These are phyloP conservation scores for Vulpes ferrilata DNA, from an alignment of 2,113 vertebrate species.

Conservation along the genomic window DNA sequence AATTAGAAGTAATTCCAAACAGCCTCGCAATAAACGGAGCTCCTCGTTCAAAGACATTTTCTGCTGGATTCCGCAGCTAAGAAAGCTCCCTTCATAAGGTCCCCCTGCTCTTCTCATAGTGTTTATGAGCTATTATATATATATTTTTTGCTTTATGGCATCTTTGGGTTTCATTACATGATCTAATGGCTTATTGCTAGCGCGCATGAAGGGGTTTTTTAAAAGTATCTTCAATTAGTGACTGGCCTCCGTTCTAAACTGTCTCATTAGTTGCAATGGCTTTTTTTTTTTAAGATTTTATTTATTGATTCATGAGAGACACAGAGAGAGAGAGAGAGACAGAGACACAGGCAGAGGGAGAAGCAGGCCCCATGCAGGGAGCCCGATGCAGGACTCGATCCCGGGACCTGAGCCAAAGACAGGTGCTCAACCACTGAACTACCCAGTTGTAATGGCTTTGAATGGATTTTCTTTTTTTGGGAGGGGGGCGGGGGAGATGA, in stretches of 20 bases:
- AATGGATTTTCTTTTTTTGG: not conserved
- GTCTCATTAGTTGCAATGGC: not conserved
- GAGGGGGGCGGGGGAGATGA: too few relatives aligned
- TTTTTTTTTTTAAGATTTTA: not conserved
- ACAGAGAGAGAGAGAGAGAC: too few relatives aligned
- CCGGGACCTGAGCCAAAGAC: too few relatives aligned
- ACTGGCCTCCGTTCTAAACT: not conserved
- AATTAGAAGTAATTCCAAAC: rapidly evolving
- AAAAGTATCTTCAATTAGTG: not conserved
- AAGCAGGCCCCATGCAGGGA: too few relatives aligned
- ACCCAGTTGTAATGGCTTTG: not conserved
- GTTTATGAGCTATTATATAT: rapidly evolving
- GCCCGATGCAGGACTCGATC: too few relatives aligned
- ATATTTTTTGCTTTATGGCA: not conserved
- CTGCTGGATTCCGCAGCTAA: not conserved
- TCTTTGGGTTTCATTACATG: not conserved
- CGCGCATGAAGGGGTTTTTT: rapidly evolving
- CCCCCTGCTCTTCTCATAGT: rapidly evolving
- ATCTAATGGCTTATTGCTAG: not conserved
- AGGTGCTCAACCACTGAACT: too few relatives aligned
- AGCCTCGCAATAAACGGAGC: not conserved
- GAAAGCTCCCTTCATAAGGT: rapidly evolving
- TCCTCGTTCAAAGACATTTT: rapidly evolving
- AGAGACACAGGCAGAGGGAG: too few relatives aligned
- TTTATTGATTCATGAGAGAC: too few relatives aligned